Evolutionary conservation across 2,888 invertebrate species (phyloP).

Genomic region (Amblyjoppa fuscipennis): DNA sequence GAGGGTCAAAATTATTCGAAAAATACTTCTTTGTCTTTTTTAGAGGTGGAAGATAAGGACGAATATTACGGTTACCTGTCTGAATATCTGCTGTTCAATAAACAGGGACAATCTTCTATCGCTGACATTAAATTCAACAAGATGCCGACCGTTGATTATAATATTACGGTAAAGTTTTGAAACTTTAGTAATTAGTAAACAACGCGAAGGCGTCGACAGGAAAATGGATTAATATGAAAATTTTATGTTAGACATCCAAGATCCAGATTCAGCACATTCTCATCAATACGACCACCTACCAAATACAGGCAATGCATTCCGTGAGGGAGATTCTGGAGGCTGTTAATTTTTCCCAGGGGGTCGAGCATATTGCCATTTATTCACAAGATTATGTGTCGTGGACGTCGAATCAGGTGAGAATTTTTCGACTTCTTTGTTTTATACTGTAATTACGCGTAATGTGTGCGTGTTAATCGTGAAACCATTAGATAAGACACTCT

Average conservation of each 20-base stretch:
- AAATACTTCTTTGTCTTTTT: not conserved
- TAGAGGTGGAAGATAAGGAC: constrained; percentile 79
- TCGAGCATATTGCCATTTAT: constrained; percentile 78
- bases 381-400: constrained; percentile 82
- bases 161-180: constrained; percentile 80
- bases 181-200: constrained; percentile 15
- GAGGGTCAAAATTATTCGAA: not conserved
- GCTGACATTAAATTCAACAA: constrained; percentile 82
- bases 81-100: constrained; percentile 82
- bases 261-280: constrained; percentile 82
- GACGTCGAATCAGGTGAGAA: constrained; percentile 81
- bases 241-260: constrained; percentile 79
- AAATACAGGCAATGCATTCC: constrained; percentile 82
- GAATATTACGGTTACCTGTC: constrained; percentile 81
- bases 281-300: constrained; percentile 80
- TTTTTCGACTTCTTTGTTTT: constrained; percentile 1
- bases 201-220: constrained; percentile 3
- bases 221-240: constrained; percentile 34
- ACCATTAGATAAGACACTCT: no score
- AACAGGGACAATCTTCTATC: constrained; percentile 81
- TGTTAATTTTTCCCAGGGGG: constrained; percentile 77
- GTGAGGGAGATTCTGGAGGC: constrained; percentile 76
- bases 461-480: not conserved
- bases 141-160: constrained; percentile 80
- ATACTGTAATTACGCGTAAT: not conserved